Evolutionary conservation across 2,797 vertebrate genomes (phyloP), one percentile per base, ranked within the genome.

Genomic region (Otolemur crassicaudatus): DNA sequence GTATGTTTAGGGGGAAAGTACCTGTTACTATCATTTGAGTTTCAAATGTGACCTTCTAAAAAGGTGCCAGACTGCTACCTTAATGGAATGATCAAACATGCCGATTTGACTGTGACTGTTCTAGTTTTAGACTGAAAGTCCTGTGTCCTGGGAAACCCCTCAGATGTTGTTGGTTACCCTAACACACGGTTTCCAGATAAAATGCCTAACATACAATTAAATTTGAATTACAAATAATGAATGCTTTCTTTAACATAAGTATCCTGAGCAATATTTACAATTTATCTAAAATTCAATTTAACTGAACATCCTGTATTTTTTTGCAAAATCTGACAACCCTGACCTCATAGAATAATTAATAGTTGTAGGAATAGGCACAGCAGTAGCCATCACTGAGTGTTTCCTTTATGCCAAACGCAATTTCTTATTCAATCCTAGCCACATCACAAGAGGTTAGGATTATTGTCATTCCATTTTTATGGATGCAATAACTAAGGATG

Each of bases 221-320:
- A 82, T 53, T 27, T 87, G 25, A 95, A 85, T 94, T 84, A 81
- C 40, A 92, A 58, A 75, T 23, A 43, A 53, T 58, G 43, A 87
- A 60, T 89, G 77, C 40, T 34, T 65, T 49, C 49, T 94, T 95
- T 29, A 88, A 46, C 76, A 23, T 56, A 87, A 77, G 9, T 72
- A 1, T 46, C 53, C 82, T 87, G 61, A 88, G 34, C 53, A 75
- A 43, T 58, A 92, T 49, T 67, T 85, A 87, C 56, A 77, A 14
- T 85, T 76, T 91, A 83, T 73, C 75, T 97, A 70, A 94, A 94
- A 96, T 91, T 88, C 37, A 80, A 88, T 65, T 81, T 82, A 77
- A 91, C 31, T 58, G 31, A 2, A 34, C 65, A 86, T 60, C 16
- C n/a, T 87, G 2, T 58, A 43, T 58, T 86, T 91, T 85, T 87